Evolutionary conservation across 2,888 invertebrate species (phyloP), one percentile per base, ranked within the genome.

Genomic region (Drosophila ustulata): DNA sequence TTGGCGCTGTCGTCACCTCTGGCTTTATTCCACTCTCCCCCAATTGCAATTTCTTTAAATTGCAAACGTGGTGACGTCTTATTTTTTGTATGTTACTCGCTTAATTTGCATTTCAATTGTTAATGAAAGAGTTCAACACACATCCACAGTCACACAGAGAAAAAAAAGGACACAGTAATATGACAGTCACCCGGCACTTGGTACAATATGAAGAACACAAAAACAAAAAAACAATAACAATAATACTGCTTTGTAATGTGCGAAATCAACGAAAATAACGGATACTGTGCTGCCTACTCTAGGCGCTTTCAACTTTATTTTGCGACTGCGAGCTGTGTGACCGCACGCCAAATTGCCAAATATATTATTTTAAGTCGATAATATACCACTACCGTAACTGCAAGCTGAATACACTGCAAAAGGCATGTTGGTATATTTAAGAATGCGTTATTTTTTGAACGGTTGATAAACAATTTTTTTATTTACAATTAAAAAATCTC

Each of bases 181-280:
- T 49, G 13, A 32, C 55, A 51, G 30, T 37, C 11, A 62, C 28
- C 63, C 57, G 30, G 34, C 57, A 61, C 55, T 63, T 59, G 30
- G 51, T 49, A 7, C 25, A 13, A 23, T 30, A 61, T 8, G 28
- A 66, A 46, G 47, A 66, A 66, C 47, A 62, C 63, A 70, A 72
- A 66, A 65, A 73, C 66, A 63, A 49, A 66, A 73, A 73, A 62
- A 74, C 67, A 75, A 76, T 49, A 80, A 80, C 75, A 80, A 78
- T 74, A 79, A 81, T 84, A 84, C 81, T 81, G 84, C 50, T 66
- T 64, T 70, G 58, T 71, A 81, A 73, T 75, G 65, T 71, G 75
- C 73, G 64, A 66, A 72, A 63, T 46, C 7, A 50, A 18, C 18
- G 2, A 1, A 18, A 61, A 57, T 57, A 52, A 37, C 37, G 43